Evolutionary conservation across 2,797 vertebrate species (phyloP), one percentile per base, ranked within the genome.

Genomic region (Hypotaenidia philippensis): DNA sequence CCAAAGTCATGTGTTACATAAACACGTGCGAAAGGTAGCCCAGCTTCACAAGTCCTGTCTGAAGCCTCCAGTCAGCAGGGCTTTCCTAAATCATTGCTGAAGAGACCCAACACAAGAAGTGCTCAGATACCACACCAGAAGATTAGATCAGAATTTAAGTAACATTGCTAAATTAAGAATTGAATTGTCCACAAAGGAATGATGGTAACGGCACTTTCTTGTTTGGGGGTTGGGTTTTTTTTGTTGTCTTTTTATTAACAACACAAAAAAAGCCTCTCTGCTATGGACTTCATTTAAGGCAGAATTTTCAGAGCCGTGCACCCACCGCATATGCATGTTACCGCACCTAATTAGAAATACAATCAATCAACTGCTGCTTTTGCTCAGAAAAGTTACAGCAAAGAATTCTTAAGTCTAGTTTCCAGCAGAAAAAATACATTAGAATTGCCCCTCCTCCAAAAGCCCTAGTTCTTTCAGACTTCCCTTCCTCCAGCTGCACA

Each of bases 231-330:
- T 44, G 41, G 41, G 8, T 44, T 44, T 45, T 93, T 95, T 95
- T 94, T 91, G 92, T 32, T 78, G 90, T 79, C 45, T 40, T 82
- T 92, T 92, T 89, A 56, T 72, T 89, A 90, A 88, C 61, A 50
- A 59, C 29, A 57, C 14, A 34, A 76, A 77, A 89, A 26, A 64
- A 63, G 32, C 59, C 49, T 85, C 89, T 49, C 74, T 71, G 47
- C 45, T 77, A 44, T 32, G 41, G 45, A 85, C 55, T 75, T 84
- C 49, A 83, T 93, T 87, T 84, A 82, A 45, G 50, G 44, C 59
- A 66, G 72, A 60, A 72, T 68, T 91, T 91, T 86, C 79, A 71
- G 77, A 77, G 65, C 76, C 0, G 0, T 27, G 45, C 77, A 75
- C 50, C 69, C 61, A 64, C 49, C 77, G 72, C 55, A 53, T 32